A percentile compares a stretch with the other conserved stretches of the same genome.
phyloP scores from a whole-genome alignment of 2,797 vertebrate genomes.

The Phrynocephalus vlangalii region DNA sequence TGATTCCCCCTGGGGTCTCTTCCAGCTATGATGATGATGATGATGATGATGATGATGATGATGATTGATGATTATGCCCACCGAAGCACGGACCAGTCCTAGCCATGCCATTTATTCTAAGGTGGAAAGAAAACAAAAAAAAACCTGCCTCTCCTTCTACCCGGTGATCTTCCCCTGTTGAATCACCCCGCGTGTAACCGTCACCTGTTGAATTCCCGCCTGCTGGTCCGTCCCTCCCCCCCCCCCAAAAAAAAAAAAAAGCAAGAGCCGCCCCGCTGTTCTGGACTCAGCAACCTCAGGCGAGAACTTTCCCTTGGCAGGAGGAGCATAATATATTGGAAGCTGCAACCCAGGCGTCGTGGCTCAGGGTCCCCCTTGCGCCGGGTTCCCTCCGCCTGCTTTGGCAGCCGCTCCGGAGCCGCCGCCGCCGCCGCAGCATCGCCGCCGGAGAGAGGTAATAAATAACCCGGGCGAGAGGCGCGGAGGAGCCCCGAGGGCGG shows the following conservation, averaged over 20 bases:
- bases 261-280: too few species aligned
- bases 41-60: too few species aligned
- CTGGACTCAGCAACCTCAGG: too few species aligned
- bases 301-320: too few species aligned
- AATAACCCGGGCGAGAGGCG: slow-evolving; percentile 94
- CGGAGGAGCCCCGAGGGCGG: slow-evolving; percentile 91
- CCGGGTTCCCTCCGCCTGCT: slow-evolving; percentile 77
- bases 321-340: too few species aligned
- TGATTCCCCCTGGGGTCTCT: too few species aligned
- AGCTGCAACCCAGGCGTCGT: neutral
- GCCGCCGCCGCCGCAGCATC: slow-evolving; percentile 87
- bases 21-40: too few species aligned
- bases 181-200: neutral
- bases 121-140: neutral
- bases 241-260: too few species aligned
- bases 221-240: neutral
- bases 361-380: neutral
- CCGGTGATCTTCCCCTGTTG: neutral
- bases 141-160: neutral
- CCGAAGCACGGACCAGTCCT: too few species aligned
- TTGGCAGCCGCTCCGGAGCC: slow-evolving; percentile 92
- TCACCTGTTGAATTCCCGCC: neutral
- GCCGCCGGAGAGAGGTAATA: slow-evolving; percentile 95
- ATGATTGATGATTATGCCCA: too few species aligned
- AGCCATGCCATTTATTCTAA: neutral